phyloP scores from a whole-genome alignment of 1,140 invertebrate genomes.

The Drosophila kepulauana region DNA sequence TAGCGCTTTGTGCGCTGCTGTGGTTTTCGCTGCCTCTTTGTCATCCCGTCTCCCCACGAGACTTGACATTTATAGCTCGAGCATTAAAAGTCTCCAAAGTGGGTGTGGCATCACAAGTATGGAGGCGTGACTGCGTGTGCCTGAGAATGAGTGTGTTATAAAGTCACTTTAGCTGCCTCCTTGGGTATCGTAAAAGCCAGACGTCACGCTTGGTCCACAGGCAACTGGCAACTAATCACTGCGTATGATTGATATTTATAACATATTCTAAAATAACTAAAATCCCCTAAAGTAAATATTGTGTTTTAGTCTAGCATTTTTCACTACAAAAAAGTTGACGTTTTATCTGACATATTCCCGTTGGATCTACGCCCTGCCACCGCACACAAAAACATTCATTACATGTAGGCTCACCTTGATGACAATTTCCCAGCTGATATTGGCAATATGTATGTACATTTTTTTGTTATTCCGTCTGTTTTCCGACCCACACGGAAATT shows the following conservation, averaged over 20 bases:
- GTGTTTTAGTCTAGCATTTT: too few species aligned
- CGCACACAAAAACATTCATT: slow-evolving; percentile 2
- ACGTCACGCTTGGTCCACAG: not conserved
- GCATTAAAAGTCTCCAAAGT: slow-evolving; percentile 48
- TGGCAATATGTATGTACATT: slow-evolving; percentile 1
- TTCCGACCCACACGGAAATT: slow-evolving; percentile 62
- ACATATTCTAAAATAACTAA: slow-evolving; percentile 3
- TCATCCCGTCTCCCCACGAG: slow-evolving; percentile 26
- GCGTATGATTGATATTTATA: slow-evolving; percentile 18
- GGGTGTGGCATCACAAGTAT: slow-evolving; percentile 8
- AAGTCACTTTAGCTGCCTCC: slow-evolving; percentile 41
- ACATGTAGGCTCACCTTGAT: slow-evolving; percentile 23
- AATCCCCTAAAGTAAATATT: too few species aligned
- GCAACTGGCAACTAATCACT: slow-evolving; percentile 32
- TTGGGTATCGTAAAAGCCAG: slow-evolving; percentile 32
- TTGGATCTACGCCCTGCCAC: not conserved
- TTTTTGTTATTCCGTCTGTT: slow-evolving; percentile 24
- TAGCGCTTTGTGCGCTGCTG: slow-evolving; percentile 50
- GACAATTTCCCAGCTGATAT: slow-evolving; percentile 34
- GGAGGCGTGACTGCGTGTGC: slow-evolving; percentile 4
- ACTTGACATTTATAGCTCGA: slow-evolving; percentile 56
- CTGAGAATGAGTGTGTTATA: slow-evolving; percentile 36
- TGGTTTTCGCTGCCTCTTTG: slow-evolving; percentile 58
- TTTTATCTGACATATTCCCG: not conserved
- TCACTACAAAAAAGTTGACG: not conserved